Conservation (phyloP, 2,797 vertebrate species). For the Zalophus californianus region DNA sequence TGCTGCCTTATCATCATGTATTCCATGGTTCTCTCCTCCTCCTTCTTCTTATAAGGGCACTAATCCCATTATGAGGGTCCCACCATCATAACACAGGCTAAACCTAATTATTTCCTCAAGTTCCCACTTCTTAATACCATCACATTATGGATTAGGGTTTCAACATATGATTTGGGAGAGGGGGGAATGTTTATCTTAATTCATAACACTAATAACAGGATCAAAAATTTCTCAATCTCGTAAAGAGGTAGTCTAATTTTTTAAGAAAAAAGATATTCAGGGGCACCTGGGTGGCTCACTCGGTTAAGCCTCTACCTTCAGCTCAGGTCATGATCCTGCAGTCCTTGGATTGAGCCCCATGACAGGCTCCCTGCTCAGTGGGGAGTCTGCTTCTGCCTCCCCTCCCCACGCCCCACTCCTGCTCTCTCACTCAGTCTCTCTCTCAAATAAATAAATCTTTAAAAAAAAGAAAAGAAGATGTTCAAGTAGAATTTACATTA, state of each 20-base stretch:
- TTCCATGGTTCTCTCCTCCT: neutral
- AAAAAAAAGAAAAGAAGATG: neutral
- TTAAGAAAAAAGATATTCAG: neutral
- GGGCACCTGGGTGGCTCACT: too few species aligned
- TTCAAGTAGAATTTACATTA: constrained; percentile 31
- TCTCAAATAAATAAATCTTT: too few species aligned
- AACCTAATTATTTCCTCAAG: neutral
- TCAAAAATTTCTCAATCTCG: constrained; percentile 48
- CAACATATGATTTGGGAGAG: neutral
- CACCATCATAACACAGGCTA: neutral
- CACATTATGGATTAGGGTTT: neutral
- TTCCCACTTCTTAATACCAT: neutral
- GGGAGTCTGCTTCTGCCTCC: too few species aligned
- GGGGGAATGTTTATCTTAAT: neutral
- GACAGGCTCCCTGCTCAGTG: too few species aligned
- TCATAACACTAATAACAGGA: neutral
- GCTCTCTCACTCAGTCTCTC: too few species aligned
- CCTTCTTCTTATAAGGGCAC: neutral
- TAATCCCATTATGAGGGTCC: neutral
- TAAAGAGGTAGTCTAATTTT: neutral
- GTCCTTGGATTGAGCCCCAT: too few species aligned
- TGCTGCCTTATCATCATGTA: neutral
- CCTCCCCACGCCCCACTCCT: too few species aligned
- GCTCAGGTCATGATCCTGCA: too few species aligned
- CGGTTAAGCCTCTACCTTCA: too few species aligned